Percentiles rank a stretch among this genome's conserved stretches.
Evolutionary conservation across 2,797 vertebrate genomes (phyloP).

Genomic region (Mionectes olivaceus): DNA sequence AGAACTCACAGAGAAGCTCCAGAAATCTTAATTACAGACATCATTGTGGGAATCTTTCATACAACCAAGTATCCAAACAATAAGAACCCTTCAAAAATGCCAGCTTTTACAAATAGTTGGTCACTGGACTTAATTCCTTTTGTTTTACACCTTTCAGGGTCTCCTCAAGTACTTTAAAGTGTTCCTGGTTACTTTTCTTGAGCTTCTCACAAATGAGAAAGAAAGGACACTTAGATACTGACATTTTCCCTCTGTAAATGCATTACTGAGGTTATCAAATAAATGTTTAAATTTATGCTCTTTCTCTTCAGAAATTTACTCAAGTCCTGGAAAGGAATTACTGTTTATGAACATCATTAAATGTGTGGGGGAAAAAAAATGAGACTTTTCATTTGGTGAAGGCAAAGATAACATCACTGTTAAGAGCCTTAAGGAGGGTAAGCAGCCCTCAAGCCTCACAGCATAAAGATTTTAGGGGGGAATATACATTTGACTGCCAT

Average conservation of each 20-base stretch:
- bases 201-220: background rate
- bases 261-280: background rate
- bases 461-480: background rate
- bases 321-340: background rate
- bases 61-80: background rate
- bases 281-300: background rate
- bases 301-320: background rate
- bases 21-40: background rate
- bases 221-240: background rate
- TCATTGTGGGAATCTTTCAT: background rate
- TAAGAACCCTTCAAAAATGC: background rate
- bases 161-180: background rate
- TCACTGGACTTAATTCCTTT: background rate
- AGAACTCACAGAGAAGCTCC: background rate
- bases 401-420: background rate
- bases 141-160: background rate
- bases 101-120: background rate
- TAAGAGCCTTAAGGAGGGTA: background rate
- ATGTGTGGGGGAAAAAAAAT: background rate
- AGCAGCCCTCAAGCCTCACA: background rate
- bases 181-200: background rate
- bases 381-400: background rate
- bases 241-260: background rate
- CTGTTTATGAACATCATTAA: background rate
- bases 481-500: background rate